Conservation (phyloP, 1,140 invertebrate genomes). For the Centruroides sculpturatus region DNA sequence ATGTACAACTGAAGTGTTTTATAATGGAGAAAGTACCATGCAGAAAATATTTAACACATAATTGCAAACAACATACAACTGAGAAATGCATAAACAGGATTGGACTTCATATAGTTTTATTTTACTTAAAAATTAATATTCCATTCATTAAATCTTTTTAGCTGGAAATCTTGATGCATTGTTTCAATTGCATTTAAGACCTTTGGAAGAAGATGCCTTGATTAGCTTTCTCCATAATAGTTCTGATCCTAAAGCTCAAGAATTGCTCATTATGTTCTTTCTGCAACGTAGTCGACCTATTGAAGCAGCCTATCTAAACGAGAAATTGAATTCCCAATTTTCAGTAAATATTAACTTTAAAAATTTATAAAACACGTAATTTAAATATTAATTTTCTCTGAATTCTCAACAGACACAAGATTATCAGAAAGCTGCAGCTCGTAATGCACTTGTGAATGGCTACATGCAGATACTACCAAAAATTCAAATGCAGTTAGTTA, state of each 20-base stretch:
- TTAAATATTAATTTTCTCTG: slow-evolving; percentile 15
- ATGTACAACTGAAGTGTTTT: neutral
- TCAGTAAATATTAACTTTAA: neutral
- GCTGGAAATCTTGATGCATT: slow-evolving; percentile 35
- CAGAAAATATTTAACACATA: too few species aligned
- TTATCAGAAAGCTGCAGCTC: slow-evolving; percentile 23
- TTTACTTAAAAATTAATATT: neutral
- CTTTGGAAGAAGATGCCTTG: slow-evolving; percentile 39
- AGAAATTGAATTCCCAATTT: slow-evolving; percentile 19
- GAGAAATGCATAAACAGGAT: neutral
- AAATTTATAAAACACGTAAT: too few species aligned
- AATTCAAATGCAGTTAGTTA: slow-evolving; percentile 12
- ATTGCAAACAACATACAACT: too few species aligned
- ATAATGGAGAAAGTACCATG: too few species aligned
- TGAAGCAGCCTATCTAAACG: slow-evolving; percentile 29
- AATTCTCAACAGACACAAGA: neutral
- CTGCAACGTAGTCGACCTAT: slow-evolving; percentile 30
- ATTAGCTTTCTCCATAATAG: slow-evolving; percentile 36
- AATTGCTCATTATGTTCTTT: slow-evolving; percentile 35
- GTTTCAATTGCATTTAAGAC: slow-evolving; percentile 36
- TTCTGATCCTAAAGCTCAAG: slow-evolving; percentile 31
- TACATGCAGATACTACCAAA: slow-evolving; percentile 11
- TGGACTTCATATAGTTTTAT: neutral
- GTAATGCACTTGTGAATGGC: slow-evolving; percentile 29
- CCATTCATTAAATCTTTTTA: slow-evolving; percentile 15